Base-by-base conservation (phyloP, 2,113 vertebrate species). In the Sinocyclocheilus grahami region DNA sequence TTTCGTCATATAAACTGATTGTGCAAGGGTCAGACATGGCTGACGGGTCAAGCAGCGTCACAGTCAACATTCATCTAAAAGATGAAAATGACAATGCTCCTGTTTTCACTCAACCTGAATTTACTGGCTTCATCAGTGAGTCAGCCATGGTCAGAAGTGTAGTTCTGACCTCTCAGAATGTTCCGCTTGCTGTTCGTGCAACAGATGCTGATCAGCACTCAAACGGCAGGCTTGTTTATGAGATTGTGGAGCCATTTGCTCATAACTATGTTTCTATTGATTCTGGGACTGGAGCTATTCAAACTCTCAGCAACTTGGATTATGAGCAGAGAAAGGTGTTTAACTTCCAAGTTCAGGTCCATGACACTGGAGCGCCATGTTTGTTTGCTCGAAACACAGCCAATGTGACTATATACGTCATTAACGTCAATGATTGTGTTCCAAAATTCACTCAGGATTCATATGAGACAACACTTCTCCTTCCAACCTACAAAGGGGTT, bases 41-140 rank as follows among this genome's bases (percentile, higher is more conserved):
- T 77, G 95, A 95, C 6, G 87, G 95, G 86, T 95, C 95, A 12
- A 90, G 94, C 37, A 96, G 96, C 2, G 27, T 93, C 7, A 96
- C 94, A 0, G 90, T 96, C 63, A 3, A 90, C 1, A 91, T 96
- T 24, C 94, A 95, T n/a, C 86, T 97, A 24, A 95, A 48, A 74
- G 96, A 97, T 85, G 96, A 96, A 90, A 97, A 97, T 88, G 96
- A 97, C 92, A 97, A 97, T 72, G 4, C 72, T 0, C 96, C 96
- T 0, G 4, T 95, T 81, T 96, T 97, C 83, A 87, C 87, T 71
- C 94, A 94, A 24, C 76, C 90, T 18, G 93, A 96, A 55, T 96
- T 96, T 55, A 92, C 83, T n/a, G 96, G 96, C 60, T 93, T 95
- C 79, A 91, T 96, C 77, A 96, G 95, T 14, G 96, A 97, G 89